Evolutionary conservation across 2,797 vertebrate genomes (phyloP), one percentile per base, ranked within the genome.

Genomic region (Chaetodon trifasciatus): DNA sequence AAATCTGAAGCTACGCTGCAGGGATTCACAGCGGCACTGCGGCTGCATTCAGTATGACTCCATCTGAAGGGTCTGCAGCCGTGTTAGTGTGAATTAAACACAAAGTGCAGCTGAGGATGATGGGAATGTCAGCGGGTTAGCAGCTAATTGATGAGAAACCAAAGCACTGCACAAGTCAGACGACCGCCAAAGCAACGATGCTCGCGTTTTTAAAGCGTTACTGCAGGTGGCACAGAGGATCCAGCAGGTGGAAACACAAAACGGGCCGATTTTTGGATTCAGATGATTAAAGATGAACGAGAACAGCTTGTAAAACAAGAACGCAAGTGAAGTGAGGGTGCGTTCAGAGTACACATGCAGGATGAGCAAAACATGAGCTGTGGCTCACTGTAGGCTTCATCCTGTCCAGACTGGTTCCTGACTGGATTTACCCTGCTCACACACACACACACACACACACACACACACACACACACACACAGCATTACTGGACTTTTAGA

Each of bases 361-460:
- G 46, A 55, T 23, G 53, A 67, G 46, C 58, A 68, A 82, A 79
- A 69, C 68, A 58, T 52, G 60, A 82, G 61, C 68, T 76, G 6
- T 21, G 24, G 49, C 40, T 78, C 32, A 39, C 17, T 19, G 21
- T 24, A 32, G 63, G 78, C 57, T 74, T 70, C 46, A 74, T 37
- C 78, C 64, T 78, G 86, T 72, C 93, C 91, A 79, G 85, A 82
- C 81, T 71, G 73, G 76, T 67, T 76, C 67, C 79, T 71, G 81
- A 77, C 81, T 47, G 66, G 81, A 82, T 74, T 79, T 67, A 46
- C 44, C 53, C 82, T 65, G 76, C 46, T 12, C 65, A 52, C 53
- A 50, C 60, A 50, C 44, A 32, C 65, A n/a, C 55, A 24, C 63
- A 32, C 47, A 44, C 66, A 11, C 44, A 40, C 47, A 24, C 63